Evolutionary conservation across 2,888 invertebrate genomes (phyloP).

Genomic region (Phyllotreta striolata): DNA sequence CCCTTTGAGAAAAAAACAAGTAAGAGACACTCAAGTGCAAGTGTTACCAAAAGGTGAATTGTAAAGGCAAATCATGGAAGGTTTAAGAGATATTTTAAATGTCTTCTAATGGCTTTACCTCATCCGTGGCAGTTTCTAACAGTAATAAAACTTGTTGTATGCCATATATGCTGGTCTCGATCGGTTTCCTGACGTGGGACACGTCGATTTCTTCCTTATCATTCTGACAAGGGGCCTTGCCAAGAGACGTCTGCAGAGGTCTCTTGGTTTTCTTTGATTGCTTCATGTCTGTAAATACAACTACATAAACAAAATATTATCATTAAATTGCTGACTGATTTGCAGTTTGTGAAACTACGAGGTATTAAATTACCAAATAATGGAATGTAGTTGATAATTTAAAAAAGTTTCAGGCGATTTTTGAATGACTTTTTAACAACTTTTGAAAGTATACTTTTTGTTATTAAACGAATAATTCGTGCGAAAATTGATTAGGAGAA

Average conservation of each 20-base stretch:
- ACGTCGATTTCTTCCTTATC: constrained; percentile 54
- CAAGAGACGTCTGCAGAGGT: constrained; percentile 53
- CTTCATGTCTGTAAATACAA: constrained; percentile 36
- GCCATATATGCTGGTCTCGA: constrained; percentile 73
- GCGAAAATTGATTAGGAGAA: too few relatives aligned
- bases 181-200: constrained; percentile 67
- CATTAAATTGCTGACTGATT: background rate
- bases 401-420: too few relatives aligned
- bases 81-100: background rate
- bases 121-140: constrained; percentile 78
- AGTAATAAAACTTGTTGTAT: constrained; percentile 76
- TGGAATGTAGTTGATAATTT: background rate
- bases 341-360: background rate
- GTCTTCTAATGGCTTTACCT: constrained; percentile 62
- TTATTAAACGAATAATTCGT: too few relatives aligned
- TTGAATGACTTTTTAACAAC: too few relatives aligned
- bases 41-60: background rate
- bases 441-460: too few relatives aligned
- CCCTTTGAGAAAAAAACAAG: background rate
- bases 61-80: background rate
- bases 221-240: constrained; percentile 48
- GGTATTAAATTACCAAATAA: background rate
- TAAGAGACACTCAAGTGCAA: background rate
- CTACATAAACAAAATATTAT: background rate
- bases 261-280: constrained; percentile 50